A percentile compares a stretch with the other conserved stretches of the same genome.
These are phyloP conservation scores for Oasisia sp. DNA, from an alignment of 2,888 invertebrate species.

Conservation along the genomic window DNA sequence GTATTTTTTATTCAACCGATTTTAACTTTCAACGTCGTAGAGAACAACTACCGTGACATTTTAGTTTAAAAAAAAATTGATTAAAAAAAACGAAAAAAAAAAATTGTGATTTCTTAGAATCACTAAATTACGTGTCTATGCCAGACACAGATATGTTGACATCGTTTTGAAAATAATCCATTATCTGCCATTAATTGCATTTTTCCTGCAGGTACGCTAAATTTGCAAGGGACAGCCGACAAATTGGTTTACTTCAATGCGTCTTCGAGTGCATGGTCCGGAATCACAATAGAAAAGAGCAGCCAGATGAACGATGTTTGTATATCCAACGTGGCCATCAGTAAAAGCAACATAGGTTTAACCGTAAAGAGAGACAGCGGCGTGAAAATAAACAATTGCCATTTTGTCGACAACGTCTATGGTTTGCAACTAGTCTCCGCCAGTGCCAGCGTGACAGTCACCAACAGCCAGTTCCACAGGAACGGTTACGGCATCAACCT, in stretches of 20 bases:
- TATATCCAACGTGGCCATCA: neutral
- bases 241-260: neutral
- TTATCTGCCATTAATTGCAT: neutral
- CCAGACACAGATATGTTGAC: neutral
- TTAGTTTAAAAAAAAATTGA: too few species aligned
- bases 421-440: neutral
- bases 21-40: too few species aligned
- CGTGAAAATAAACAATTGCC: neutral
- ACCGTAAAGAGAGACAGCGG: neutral
- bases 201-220: neutral
- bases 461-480: neutral
- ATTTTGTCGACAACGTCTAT: neutral
- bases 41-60: too few species aligned
- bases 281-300: neutral
- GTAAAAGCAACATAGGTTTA: neutral
- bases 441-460: neutral
- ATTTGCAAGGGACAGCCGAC: neutral
- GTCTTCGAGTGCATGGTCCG: neutral
- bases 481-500: neutral
- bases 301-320: neutral
- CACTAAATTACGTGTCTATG: neutral
- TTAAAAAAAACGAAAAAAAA: too few species aligned
- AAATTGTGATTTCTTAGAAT: too few species aligned
- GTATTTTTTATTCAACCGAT: too few species aligned
- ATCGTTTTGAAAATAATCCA: neutral